Evolutionary conservation across 2,797 vertebrate genomes (phyloP), one percentile per base, ranked within the genome.

Genomic region (Halcyon badia): DNA sequence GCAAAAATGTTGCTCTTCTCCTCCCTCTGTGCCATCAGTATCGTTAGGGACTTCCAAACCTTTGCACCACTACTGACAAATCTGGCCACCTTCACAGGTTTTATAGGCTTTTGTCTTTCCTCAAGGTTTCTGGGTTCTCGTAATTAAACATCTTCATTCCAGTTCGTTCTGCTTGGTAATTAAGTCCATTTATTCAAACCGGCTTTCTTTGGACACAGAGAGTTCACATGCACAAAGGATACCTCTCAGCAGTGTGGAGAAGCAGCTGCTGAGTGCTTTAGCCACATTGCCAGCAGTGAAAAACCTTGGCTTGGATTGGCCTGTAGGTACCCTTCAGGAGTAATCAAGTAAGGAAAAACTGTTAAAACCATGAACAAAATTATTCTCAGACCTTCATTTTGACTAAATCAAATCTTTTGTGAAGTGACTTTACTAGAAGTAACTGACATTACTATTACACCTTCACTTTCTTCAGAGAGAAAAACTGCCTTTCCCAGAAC

Each of bases 101-200:
- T 93, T 64, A 62, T 30, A 62, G 65, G 56, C 69, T 93, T 89
- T 88, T 66, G 31, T 58, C 33, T 86, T 87, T 94, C 60, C 28
- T 73, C 0, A 0, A 71, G 64, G 24, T 70, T 92, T 89, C 60
- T 78, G 49, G 21, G 52, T 93, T 80, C 73, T 71, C 33, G 61
- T 90, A 87, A 90, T 93, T 73, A 95, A 93, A 87, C 30, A 35
- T 44, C 86, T 96, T 94, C 87, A 64, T 94, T 95, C 64, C 65
- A 73, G 11, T 87, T 91, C 80, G 77, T 83, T 83, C 93, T 73
- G 48, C 49, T 61, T 90, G 78, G 81, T 83, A 93, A 96, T 96
- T 89, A 93, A 95, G 64, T 92, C 44, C 11, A 42, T 95, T 94
- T 85, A 71, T 90, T 93, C 85, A 85, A 78, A 65, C 11, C 20